phyloP scores from a whole-genome alignment of 2,113 vertebrate species.

The Ptychochromis oligacanthus region DNA sequence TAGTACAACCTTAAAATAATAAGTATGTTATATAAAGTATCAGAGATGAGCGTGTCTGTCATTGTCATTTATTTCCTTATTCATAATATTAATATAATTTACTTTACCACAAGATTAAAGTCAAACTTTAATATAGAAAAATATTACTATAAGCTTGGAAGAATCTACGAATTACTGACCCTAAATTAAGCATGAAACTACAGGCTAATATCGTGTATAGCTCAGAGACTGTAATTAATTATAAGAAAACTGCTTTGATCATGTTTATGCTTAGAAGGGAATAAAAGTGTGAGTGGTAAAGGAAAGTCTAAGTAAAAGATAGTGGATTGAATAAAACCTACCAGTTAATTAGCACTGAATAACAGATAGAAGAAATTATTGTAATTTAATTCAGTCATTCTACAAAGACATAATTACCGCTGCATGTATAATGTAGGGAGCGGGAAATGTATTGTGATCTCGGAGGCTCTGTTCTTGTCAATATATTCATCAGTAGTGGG shows the following conservation, averaged over 20 bases:
- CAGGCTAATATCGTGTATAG: slow-evolving; percentile 9
- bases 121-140: slow-evolving; percentile 4
- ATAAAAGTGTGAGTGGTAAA: slow-evolving; percentile 50
- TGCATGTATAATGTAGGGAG: slow-evolving; percentile 56
- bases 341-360: slow-evolving; percentile 57
- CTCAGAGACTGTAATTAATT: slow-evolving; percentile 58
- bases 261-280: slow-evolving; percentile 49
- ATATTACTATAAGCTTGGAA: slow-evolving; percentile 17
- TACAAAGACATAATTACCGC: slow-evolving; percentile 66
- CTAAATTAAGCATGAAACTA: slow-evolving; percentile 53
- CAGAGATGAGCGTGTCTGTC: background rate
- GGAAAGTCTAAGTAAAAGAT: slow-evolving; percentile 46
- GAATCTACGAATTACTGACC: slow-evolving; percentile 32
- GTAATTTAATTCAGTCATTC: slow-evolving; percentile 65
- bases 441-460: slow-evolving; percentile 59
- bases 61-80: background rate
- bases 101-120: background rate
- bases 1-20: slow-evolving; percentile 7
- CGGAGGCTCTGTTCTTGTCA: slow-evolving; percentile 54
- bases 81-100: slow-evolving; percentile 1
- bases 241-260: slow-evolving; percentile 63
- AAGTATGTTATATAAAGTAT: background rate
- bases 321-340: slow-evolving; percentile 46
- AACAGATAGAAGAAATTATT: slow-evolving; percentile 57
- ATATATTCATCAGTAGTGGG: slow-evolving; percentile 52